These are phyloP conservation scores for Kryptolebias ocellatus DNA, from an alignment of 2,797 vertebrate species.

Conservation along the genomic window DNA sequence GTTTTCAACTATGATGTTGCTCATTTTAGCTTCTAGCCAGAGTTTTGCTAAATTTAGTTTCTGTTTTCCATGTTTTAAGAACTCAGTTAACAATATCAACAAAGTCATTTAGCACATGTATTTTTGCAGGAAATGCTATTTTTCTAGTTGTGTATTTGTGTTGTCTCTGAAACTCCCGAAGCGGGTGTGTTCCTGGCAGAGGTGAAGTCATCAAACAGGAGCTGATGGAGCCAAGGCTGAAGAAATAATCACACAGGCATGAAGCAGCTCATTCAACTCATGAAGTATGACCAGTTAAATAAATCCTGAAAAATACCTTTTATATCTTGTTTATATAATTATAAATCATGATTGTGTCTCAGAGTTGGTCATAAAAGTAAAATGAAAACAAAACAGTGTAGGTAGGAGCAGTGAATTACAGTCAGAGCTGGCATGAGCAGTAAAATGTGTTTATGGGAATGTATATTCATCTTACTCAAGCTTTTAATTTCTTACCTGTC, in stretches of 20 bases:
- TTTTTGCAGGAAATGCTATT: too few species aligned
- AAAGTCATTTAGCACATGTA: too few species aligned
- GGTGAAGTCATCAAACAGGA: not conserved
- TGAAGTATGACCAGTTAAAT: not conserved
- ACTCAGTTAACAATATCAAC: too few species aligned
- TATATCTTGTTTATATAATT: conserved; percentile 23
- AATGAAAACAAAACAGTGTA: conserved; percentile 29
- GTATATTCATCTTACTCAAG: conserved; percentile 56
- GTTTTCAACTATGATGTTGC: too few species aligned
- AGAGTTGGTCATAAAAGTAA: conserved; percentile 12
- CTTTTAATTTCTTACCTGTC: conserved; percentile 66
- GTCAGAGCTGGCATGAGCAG: conserved; percentile 10
- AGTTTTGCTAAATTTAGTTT: too few species aligned
- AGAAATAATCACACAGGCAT: not conserved
- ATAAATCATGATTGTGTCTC: conserved; percentile 28
- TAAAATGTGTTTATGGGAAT: conserved; percentile 53
- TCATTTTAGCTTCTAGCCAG: too few species aligned
- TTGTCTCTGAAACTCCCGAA: not conserved
- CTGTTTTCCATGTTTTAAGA: too few species aligned
- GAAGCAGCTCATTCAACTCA: conserved; percentile 2
- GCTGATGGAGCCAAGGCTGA: not conserved
- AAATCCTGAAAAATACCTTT: conserved; percentile 15
- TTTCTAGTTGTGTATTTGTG: too few species aligned
- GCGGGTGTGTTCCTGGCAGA: too few species aligned
- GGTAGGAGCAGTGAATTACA: conserved; percentile 34